Conservation (phyloP, 2,797 vertebrate species). For the Coreius guichenoti region DNA sequence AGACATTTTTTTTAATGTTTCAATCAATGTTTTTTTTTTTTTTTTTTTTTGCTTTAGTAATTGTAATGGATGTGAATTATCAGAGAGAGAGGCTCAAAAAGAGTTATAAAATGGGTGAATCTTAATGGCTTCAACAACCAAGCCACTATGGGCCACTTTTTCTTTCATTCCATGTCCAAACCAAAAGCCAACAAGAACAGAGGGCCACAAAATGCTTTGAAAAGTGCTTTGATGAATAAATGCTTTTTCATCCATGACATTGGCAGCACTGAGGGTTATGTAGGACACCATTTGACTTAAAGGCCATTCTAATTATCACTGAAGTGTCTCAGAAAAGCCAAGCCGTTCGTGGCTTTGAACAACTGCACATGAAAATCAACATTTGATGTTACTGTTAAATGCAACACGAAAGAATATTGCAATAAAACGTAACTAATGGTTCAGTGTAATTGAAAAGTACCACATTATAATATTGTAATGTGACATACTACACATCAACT, state of each 20-base stretch:
- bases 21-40: not conserved
- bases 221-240: conserved; percentile 59
- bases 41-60: conserved; percentile 13
- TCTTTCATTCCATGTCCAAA: conserved; percentile 40
- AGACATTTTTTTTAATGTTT: not conserved
- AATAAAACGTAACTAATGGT: not conserved
- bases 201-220: conserved; percentile 47
- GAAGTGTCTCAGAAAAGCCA: conserved; percentile 39
- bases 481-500: not conserved
- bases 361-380: not conserved
- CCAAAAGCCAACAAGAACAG: conserved; percentile 46
- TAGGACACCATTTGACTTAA: conserved; percentile 44
- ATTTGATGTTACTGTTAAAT: not conserved
- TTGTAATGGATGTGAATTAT: not conserved
- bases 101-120: conserved; percentile 14
- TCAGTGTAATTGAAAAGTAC: not conserved
- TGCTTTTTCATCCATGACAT: conserved; percentile 55
- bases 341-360: not conserved
- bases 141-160: conserved; percentile 23
- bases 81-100: conserved; percentile 6
- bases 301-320: conserved; percentile 49
- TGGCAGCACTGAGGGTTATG: conserved; percentile 35
- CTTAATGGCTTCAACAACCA: conserved; percentile 42
- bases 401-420: not conserved
- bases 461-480: not conserved